Base-by-base conservation (phyloP, 2,888 invertebrate genomes). In the Heliconius sara region DNA sequence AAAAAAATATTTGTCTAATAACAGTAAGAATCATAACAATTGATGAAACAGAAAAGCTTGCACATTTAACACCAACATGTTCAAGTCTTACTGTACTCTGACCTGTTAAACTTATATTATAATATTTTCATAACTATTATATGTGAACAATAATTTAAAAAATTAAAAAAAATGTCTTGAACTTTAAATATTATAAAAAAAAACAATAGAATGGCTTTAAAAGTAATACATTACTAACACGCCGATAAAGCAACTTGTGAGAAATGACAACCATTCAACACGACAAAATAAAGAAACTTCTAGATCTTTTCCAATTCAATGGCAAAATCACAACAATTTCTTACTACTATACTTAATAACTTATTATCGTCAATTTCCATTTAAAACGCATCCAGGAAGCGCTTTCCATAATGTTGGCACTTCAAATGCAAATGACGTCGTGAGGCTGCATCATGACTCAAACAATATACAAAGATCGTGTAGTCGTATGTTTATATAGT, bases 401-500 rank as follows among this genome's bases (percentile, higher is more conserved):
- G 65, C 30, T 70, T 22, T 68, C 22, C 47, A 77, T 81, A 75
- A 80, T 81, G 67, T 27, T 52, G 27, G 47, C 39, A 72, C 79
- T 82, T 82, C 81, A 79, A 66, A 82, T 82, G 80, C 78, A 81
- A 82, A 82, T 82, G 22, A 47, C 72, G 30, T 80, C 82, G 82
- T 82, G 82, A 79, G 72, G 60, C 47, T 52, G 75, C 39, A n/a
- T 67, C 74, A 60, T 68, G 63, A 75, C 74, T 66, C 25, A 57
- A 47, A 73, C 39, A 78, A 39, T n/a, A 72, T 25, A 39, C 73
- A 78, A 78, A 34, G 78, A 66, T 43, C 57, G 39, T 30, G 30
- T 73, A 67, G 74, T 63, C 74, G 60, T 60, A 79, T 78, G 60
- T 60, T 70, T 47, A 63, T 7, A 63, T 27, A 67, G 66, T 74